Evolutionary conservation across 2,797 vertebrate species (phyloP).

Genomic region (Argyrosomus regius): DNA sequence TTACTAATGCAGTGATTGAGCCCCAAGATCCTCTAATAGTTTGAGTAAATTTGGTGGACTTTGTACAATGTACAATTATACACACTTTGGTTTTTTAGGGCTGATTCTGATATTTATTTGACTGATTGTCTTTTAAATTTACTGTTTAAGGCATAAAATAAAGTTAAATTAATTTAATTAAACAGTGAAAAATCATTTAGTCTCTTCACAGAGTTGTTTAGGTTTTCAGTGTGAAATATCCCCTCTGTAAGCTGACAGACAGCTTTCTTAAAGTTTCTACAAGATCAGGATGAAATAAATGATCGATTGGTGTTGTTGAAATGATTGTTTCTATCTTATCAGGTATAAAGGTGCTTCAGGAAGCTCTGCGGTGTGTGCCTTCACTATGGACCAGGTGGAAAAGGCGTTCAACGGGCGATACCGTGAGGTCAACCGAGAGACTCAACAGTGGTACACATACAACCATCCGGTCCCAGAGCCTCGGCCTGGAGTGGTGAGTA

Average conservation of each 20-base stretch:
- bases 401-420: conserved; percentile 91
- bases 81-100: not conserved
- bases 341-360: conserved; percentile 91
- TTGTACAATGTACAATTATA: not conserved
- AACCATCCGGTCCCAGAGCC: conserved; percentile 91
- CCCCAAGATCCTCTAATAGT: too few species aligned
- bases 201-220: not conserved
- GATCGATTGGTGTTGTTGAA: not conserved
- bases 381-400: conserved; percentile 93
- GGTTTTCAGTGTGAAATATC: not conserved
- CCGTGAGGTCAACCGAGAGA: conserved; percentile 95
- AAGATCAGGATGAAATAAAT: not conserved
- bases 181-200: too few species aligned
- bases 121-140: not conserved
- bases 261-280: not conserved
- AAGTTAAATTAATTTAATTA: not conserved
- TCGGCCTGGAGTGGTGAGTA: conserved; percentile 91
- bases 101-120: not conserved
- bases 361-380: conserved; percentile 94
- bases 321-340: conserved; percentile 35
- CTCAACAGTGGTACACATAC: conserved; percentile 97
- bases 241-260: not conserved
- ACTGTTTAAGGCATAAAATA: not conserved
- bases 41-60: too few species aligned
- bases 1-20: not conserved